These are phyloP conservation scores for Sarcophaga subvicina DNA, from an alignment of 2,888 invertebrate species.

Conservation along the genomic window DNA sequence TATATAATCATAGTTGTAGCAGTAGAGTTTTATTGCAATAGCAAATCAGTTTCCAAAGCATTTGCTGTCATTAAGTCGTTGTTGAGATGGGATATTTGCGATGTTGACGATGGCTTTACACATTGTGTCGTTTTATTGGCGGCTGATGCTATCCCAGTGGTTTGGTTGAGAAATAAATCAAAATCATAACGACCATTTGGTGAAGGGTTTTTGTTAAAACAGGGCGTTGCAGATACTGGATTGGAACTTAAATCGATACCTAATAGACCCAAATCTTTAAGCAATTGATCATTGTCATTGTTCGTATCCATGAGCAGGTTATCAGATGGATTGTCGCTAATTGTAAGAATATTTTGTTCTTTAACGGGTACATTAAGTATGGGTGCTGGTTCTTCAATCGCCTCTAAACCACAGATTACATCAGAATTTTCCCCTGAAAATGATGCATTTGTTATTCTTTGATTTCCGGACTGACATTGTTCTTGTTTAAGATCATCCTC, in stretches of 20 bases:
- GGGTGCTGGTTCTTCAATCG: slow-evolving; percentile 76
- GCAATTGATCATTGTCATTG: slow-evolving; percentile 76
- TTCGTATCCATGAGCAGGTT: slow-evolving; percentile 9
- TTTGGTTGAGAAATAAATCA: slow-evolving; percentile 78
- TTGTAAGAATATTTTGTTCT: slow-evolving; percentile 55
- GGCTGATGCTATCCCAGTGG: slow-evolving; percentile 22
- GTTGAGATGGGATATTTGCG: slow-evolving; percentile 72
- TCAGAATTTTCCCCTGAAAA: slow-evolving; percentile 15
- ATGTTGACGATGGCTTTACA: slow-evolving; percentile 54
- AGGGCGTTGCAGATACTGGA: slow-evolving; percentile 72
- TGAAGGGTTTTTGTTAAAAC: slow-evolving; percentile 70
- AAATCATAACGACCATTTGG: slow-evolving; percentile 76
- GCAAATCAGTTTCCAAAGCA: slow-evolving; percentile 77
- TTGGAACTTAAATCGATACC: slow-evolving; percentile 81
- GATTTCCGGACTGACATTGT: not conserved
- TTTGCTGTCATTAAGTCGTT: slow-evolving; percentile 77
- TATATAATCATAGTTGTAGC: not conserved
- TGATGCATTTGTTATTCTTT: slow-evolving; percentile 7
- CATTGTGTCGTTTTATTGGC: slow-evolving; percentile 35
- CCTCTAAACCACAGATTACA: slow-evolving; percentile 76
- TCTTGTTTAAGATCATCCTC: slow-evolving; percentile 68
- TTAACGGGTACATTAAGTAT: slow-evolving; percentile 75
- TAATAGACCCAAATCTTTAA: slow-evolving; percentile 84
- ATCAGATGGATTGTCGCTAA: slow-evolving; percentile 50
- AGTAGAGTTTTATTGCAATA: slow-evolving; percentile 73